These are phyloP conservation scores for Eilema griseolum DNA, from an alignment of 2,888 invertebrate species.

Conservation along the genomic window DNA sequence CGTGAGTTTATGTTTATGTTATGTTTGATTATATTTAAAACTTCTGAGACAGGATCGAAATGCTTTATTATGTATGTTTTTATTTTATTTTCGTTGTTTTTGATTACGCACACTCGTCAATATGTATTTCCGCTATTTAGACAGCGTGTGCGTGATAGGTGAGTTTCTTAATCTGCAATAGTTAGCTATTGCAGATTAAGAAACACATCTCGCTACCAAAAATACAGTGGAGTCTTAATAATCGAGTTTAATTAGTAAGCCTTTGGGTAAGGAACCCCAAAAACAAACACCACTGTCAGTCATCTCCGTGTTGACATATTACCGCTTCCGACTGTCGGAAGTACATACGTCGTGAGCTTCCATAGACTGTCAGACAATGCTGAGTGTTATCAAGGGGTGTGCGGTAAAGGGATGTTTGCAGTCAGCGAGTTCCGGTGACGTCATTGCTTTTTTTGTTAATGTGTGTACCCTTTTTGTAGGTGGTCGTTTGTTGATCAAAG, in stretches of 20 bases:
- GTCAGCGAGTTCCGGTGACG: conserved; percentile 46
- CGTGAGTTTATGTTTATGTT: too few species aligned
- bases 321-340: conserved; percentile 49
- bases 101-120: too few species aligned
- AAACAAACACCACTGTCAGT: conserved; percentile 25
- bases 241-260: background rate
- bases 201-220: background rate
- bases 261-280: conserved; percentile 1
- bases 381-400: conserved; percentile 44
- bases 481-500: conserved; percentile 29
- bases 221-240: background rate
- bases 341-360: conserved; percentile 38
- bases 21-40: too few species aligned
- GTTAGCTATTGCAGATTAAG: too few species aligned
- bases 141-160: too few species aligned
- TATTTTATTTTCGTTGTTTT: too few species aligned
- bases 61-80: too few species aligned
- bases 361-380: conserved; percentile 47
- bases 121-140: too few species aligned
- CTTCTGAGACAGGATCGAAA: too few species aligned
- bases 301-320: conserved; percentile 41
- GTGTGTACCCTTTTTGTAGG: conserved; percentile 26
- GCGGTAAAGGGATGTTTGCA: conserved; percentile 51
- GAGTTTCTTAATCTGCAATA: too few species aligned
- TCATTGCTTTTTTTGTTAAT: conserved; percentile 41